These are phyloP conservation scores for Phoxinus phoxinus DNA, from an alignment of 2,113 vertebrate species.

Conservation along the genomic window DNA sequence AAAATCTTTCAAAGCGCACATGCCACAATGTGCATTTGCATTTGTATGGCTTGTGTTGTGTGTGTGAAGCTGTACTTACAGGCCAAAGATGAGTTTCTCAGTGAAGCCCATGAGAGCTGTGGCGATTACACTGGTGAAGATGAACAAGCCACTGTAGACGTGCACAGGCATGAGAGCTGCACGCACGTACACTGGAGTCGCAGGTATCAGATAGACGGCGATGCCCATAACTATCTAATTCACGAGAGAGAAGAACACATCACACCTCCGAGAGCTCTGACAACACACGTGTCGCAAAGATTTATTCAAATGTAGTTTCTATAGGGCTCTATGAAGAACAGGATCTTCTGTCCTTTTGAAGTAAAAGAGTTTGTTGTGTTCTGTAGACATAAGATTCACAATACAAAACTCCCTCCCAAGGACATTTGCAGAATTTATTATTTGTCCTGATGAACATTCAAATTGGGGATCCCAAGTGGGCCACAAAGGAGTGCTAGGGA, in stretches of 20 bases:
- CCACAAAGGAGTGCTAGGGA: too few species aligned
- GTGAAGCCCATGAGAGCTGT: slow-evolving; percentile 91
- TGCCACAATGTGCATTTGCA: neutral
- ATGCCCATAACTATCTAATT: slow-evolving; percentile 87
- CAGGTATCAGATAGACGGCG: slow-evolving; percentile 85
- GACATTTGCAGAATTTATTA: too few species aligned
- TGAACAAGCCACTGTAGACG: slow-evolving; percentile 84
- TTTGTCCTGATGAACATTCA: too few species aligned
- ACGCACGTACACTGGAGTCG: slow-evolving; percentile 80
- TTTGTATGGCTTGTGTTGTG: neutral
- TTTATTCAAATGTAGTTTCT: too few species aligned
- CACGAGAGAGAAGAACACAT: slow-evolving; percentile 56
- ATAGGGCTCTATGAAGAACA: too few species aligned
- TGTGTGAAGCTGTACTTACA: slow-evolving; percentile 83
- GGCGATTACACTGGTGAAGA: slow-evolving; percentile 86
- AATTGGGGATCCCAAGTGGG: too few species aligned
- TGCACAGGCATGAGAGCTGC: slow-evolving; percentile 86
- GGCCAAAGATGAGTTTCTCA: slow-evolving; percentile 90
- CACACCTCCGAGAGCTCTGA: neutral
- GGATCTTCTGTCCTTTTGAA: too few species aligned
- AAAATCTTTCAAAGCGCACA: neutral
- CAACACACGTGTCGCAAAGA: neutral
- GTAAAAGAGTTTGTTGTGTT: too few species aligned
- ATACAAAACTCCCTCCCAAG: too few species aligned
- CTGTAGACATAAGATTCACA: too few species aligned